Evolutionary conservation across 2,888 invertebrate species (phyloP), one percentile per base, ranked within the genome.

Genomic region (Cantharis rustica): DNA sequence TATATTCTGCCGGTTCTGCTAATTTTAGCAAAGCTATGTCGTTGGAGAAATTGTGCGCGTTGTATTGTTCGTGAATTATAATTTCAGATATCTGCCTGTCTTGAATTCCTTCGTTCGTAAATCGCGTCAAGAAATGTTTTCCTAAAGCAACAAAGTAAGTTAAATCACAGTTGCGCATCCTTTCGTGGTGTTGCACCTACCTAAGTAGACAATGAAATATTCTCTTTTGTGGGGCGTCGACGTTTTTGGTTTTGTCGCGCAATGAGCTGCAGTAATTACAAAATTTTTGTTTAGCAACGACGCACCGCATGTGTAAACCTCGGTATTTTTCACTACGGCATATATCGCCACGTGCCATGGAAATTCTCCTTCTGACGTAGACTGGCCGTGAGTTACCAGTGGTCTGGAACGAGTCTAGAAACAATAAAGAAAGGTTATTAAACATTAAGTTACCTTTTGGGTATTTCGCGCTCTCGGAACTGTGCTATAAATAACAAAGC

Each of bases 321-420:
- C 76, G 87, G 84, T 16, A 85, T 82, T 23, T 23, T 23, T 10
- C 87, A 87, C 74, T 86, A 85, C 10, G 82, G 83, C 90, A 84
- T 92, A 93, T 0, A 93, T 84, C 0, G 93, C 93, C 15, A 90
- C 91, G 85, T 93, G 93, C 93, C 93, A 93, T 0, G 93, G 93
- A 91, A 91, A 23, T 23, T 93, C 91, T 16, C 92, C 93, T 80
- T 91, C 91, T 64, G 89, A 84, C 0, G 92, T 92, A 0, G 90
- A 89, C 16, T 90, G 89, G 0, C 92, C 93, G 75, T 91, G 88
- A 10, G 92, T 90, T 71, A 93, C 91, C 73, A 93, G 85, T 0
- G 92, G 91, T 72, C 89, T 89, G 0, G 91, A 85, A 81, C 89
- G 89, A 5, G 11, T n/a, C 64, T 64, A 17, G 27, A 77, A 75